Percentiles rank a stretch among this genome's conserved stretches.
phyloP scores from a whole-genome alignment of 2,113 vertebrate genomes.

The Pseudorectes ferrugineus region DNA sequence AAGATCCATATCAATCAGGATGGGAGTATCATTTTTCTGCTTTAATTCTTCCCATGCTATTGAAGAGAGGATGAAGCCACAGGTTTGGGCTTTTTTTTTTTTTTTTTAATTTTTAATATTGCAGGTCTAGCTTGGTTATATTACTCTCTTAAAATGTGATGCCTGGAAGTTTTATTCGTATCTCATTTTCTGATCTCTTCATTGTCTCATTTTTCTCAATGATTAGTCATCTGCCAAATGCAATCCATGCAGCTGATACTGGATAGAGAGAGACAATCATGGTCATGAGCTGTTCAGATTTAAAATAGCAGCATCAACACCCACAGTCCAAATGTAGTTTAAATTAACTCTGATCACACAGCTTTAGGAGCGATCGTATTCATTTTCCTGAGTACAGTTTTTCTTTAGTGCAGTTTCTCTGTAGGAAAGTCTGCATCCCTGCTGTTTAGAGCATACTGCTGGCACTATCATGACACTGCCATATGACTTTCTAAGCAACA shows the following conservation, averaged over 20 bases:
- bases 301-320: conserved; percentile 8
- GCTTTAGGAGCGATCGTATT: not conserved
- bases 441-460: not conserved
- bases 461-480: not conserved
- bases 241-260: not conserved
- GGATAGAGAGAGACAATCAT: not conserved
- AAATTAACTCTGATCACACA: not conserved
- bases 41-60: not conserved
- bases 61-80: not conserved
- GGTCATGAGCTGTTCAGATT: not conserved
- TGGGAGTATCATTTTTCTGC: not conserved
- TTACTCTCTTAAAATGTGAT: not conserved
- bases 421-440: not conserved
- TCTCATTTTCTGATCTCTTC: not conserved
- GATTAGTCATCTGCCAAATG: conserved; percentile 9
- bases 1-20: not conserved
- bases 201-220: conserved; percentile 16
- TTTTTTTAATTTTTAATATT: not conserved
- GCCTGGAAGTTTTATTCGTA: not conserved
- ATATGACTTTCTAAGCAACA: not conserved
- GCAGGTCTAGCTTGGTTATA: not conserved
- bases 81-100: not conserved
- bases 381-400: not conserved
- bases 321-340: not conserved
- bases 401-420: not conserved